phyloP scores from a whole-genome alignment of 2,797 vertebrate species.

The Aeoliscus strigatus region DNA sequence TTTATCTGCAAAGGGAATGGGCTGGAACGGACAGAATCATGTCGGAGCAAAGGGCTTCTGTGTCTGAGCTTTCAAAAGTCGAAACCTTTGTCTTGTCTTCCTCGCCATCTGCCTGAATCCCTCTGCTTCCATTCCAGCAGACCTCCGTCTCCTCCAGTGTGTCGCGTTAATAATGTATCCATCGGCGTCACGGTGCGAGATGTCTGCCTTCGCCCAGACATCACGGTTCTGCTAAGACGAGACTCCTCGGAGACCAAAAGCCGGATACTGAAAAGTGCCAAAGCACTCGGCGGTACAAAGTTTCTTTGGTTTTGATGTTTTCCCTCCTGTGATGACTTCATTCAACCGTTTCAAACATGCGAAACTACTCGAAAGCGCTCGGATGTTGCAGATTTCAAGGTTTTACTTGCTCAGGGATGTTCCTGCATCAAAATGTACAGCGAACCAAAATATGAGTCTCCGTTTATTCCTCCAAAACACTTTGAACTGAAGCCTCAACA shows the following conservation, averaged over 20 bases:
- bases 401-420: neutral
- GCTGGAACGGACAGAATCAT: constrained; percentile 9
- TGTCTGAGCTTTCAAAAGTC: constrained; percentile 9
- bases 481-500: too few species aligned
- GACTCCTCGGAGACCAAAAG: constrained; percentile 29
- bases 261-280: constrained; percentile 8
- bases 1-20: constrained; percentile 34
- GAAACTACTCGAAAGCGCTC: constrained; percentile 21
- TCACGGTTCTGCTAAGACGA: constrained; percentile 11
- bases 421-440: too few species aligned
- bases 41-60: constrained; percentile 1
- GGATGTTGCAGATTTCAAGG: constrained; percentile 1
- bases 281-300: constrained; percentile 7
- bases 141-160: neutral
- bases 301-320: neutral
- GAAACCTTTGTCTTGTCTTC: too few species aligned
- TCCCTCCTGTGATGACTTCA: constrained; percentile 11
- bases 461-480: too few species aligned
- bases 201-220: constrained; percentile 17
- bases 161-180: constrained; percentile 55
- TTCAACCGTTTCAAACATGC: constrained; percentile 19
- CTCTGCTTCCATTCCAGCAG: constrained; percentile 22
- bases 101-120: constrained; percentile 2
- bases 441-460: too few species aligned
- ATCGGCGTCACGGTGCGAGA: constrained; percentile 16